phyloP scores from a whole-genome alignment of 1,140 invertebrate species.

The Batillaria attramentaria region DNA sequence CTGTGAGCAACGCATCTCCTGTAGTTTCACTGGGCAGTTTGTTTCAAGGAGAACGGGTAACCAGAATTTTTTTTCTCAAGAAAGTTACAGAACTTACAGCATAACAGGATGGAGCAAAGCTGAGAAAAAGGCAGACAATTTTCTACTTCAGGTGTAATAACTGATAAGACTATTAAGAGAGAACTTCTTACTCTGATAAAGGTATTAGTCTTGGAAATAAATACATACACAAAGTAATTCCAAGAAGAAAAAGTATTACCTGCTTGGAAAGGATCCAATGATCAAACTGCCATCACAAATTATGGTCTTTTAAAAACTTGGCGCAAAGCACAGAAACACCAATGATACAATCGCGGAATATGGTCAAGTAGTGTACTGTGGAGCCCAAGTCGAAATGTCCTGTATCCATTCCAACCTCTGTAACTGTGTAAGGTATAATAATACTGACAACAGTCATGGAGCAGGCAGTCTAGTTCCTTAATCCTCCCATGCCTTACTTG shows the following conservation, averaged over 20 bases:
- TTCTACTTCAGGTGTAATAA: not conserved
- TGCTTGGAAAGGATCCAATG: slow-evolving; percentile 1
- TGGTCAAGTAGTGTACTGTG: slow-evolving; percentile 5
- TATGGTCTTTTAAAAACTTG: not conserved
- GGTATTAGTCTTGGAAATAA: not conserved
- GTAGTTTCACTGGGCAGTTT: too few species aligned
- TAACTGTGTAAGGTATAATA: too few species aligned
- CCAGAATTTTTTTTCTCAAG: too few species aligned
- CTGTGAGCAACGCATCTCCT: too few species aligned
- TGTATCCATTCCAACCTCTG: not conserved
- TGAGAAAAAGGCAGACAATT: not conserved
- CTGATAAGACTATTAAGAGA: not conserved
- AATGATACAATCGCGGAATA: slow-evolving; percentile 18
- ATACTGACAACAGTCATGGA: not conserved
- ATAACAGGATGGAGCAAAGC: too few species aligned
- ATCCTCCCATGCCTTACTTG: not conserved
- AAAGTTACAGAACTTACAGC: too few species aligned
- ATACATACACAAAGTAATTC: not conserved
- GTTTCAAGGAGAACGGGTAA: too few species aligned
- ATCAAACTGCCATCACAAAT: slow-evolving; percentile 9
- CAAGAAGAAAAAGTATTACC: not conserved
- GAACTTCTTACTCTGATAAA: not conserved
- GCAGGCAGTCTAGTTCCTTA: not conserved
- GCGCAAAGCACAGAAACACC: not conserved
- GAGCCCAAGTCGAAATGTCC: not conserved